phyloP scores from a whole-genome alignment of 1,140 invertebrate species.

The Neomicropteryx cornuta region DNA sequence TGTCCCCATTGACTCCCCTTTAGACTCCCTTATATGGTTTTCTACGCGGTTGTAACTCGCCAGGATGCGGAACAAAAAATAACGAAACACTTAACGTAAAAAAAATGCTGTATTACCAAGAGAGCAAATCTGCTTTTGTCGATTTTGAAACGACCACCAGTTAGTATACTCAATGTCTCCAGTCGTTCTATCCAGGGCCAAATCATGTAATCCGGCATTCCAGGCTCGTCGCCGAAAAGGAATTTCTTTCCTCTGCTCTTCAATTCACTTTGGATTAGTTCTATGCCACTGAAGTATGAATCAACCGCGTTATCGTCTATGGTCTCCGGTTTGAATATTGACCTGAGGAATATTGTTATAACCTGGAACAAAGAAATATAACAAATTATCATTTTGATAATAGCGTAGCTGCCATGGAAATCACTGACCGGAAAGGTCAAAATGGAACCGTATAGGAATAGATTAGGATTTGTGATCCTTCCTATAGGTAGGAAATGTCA shows the following conservation, averaged over 20 bases:
- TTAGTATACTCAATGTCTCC: conserved; percentile 44
- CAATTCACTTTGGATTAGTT: conserved; percentile 57
- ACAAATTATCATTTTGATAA: conserved; percentile 5
- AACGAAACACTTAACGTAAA: too few relatives aligned
- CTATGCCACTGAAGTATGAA: conserved; percentile 39
- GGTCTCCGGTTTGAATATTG: conserved; percentile 25
- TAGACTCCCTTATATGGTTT: too few relatives aligned
- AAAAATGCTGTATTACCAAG: too few relatives aligned
- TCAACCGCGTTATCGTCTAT: conserved; percentile 20
- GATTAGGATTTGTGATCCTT: conserved; percentile 2
- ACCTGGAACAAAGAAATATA: conserved; percentile 18
- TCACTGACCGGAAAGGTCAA: too few relatives aligned
- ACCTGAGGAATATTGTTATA: conserved; percentile 31
- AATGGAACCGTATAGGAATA: conserved; percentile 1
- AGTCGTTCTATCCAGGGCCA: conserved; percentile 81
- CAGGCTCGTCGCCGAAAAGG: conserved; percentile 56
- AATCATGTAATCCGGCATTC: conserved; percentile 73
- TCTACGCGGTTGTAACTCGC: too few relatives aligned
- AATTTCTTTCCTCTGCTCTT: conserved; percentile 49
- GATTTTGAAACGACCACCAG: conserved; percentile 43
- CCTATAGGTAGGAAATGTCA: neutral
- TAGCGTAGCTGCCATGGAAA: neutral
- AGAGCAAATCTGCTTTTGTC: conserved; percentile 26
- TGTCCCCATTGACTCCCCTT: too few relatives aligned
- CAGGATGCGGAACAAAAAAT: too few relatives aligned